A percentile compares a stretch with the other conserved stretches of the same genome.
These are phyloP conservation scores for Pharmacophagus antenor DNA, from an alignment of 2,888 invertebrate genomes.

Conservation along the genomic window DNA sequence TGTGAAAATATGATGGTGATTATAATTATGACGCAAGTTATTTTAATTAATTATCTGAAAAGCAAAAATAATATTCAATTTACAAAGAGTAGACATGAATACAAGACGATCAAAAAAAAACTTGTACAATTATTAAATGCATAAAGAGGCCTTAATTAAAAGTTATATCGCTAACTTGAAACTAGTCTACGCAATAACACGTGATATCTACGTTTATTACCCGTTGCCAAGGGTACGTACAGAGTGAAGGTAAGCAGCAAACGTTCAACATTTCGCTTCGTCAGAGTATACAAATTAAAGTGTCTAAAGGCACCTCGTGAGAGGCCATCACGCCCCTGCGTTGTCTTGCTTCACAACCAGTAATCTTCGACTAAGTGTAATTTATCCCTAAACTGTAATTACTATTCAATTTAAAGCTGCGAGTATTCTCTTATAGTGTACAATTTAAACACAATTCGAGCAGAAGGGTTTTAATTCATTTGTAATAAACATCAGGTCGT, in stretches of 20 bases:
- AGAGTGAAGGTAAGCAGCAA: constrained; percentile 33
- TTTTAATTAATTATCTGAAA: too few relatives aligned
- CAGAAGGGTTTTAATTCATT: constrained; percentile 22
- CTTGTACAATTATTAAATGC: not conserved
- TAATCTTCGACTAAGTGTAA: constrained; percentile 51
- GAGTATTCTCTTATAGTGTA: constrained; percentile 27
- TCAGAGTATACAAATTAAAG: constrained; percentile 61
- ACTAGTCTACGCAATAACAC: constrained; percentile 20
- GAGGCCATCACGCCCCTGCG: constrained; percentile 46
- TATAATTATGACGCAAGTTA: too few relatives aligned
- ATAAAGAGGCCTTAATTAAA: not conserved
- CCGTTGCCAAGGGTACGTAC: constrained; percentile 24
- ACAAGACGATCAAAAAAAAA: not conserved
- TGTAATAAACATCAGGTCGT: constrained; percentile 11
- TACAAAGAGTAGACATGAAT: not conserved
- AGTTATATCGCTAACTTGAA: constrained; percentile 1
- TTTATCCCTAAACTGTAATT: constrained; percentile 48
- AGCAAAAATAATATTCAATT: not conserved
- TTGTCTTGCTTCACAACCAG: constrained; percentile 43
- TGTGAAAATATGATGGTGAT: too few relatives aligned
- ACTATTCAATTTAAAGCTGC: constrained; percentile 51
- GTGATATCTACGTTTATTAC: constrained; percentile 21
- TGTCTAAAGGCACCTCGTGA: constrained; percentile 57
- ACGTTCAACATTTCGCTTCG: constrained; percentile 40
- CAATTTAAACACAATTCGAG: constrained; percentile 24